These are phyloP conservation scores for Neoscelio sp. DNA, from an alignment of 2,888 invertebrate species.

Conservation along the genomic window DNA sequence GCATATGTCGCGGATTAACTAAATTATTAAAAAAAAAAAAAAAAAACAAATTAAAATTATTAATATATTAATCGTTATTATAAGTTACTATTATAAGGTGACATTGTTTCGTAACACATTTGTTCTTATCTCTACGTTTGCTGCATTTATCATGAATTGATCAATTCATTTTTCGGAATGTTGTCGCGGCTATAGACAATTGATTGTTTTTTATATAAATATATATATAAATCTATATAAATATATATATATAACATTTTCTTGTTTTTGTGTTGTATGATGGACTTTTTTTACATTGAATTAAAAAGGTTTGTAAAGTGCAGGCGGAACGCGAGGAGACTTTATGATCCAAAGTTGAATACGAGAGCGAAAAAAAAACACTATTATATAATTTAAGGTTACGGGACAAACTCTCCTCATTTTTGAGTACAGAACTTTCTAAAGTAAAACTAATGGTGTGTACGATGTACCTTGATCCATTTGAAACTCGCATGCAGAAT, in stretches of 20 bases:
- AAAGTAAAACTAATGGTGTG: slow-evolving; percentile 71
- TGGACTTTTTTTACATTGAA: slow-evolving; percentile 48
- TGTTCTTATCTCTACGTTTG: slow-evolving; percentile 64
- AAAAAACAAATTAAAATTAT: slow-evolving; percentile 36
- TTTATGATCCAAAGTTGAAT: slow-evolving; percentile 37
- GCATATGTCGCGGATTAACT: slow-evolving; percentile 50
- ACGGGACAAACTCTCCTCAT: slow-evolving; percentile 71
- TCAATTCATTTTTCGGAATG: slow-evolving; percentile 56
- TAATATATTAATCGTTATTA: slow-evolving; percentile 60
- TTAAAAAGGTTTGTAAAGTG: slow-evolving; percentile 38
- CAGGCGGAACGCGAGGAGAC: slow-evolving; percentile 35
- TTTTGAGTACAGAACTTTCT: slow-evolving; percentile 68
- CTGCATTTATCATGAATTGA: slow-evolving; percentile 56
- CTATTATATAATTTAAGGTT: background rate
- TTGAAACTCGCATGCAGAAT: slow-evolving; percentile 79
- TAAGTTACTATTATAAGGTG: slow-evolving; percentile 60
- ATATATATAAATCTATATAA: slow-evolving; percentile 47
- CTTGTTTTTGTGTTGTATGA: slow-evolving; percentile 52
- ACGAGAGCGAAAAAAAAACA: slow-evolving; percentile 2
- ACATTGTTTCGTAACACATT: slow-evolving; percentile 56
- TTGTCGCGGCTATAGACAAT: slow-evolving; percentile 58
- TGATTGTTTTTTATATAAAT: slow-evolving; percentile 60
- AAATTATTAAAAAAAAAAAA: slow-evolving; percentile 41
- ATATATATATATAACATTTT: slow-evolving; percentile 37
- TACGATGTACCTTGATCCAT: slow-evolving; percentile 80